Base-by-base conservation (phyloP, 2,113 vertebrate genomes). In the Microtus ochrogaster region DNA sequence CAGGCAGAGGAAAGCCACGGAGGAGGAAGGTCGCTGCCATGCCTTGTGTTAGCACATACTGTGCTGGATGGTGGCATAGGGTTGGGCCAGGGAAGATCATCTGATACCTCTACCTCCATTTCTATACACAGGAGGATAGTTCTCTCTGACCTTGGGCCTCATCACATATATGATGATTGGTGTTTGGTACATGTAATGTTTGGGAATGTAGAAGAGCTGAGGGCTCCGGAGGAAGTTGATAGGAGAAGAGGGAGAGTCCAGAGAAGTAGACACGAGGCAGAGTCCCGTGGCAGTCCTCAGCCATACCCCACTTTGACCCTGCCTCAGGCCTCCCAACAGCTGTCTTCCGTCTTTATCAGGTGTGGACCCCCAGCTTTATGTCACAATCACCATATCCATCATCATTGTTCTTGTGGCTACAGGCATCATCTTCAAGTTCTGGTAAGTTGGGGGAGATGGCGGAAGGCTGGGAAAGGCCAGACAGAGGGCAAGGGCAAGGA, bases 361-460 rank as follows among this genome's bases (percentile, higher is more conserved):
- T 92, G 99, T 99, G 94, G 99, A 99, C 84, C 99, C 99, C 41
- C 99, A 99, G 94, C 97, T 99, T 13, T 99, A 99, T 0, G 99
- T 99, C 70, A 99, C 99, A 28, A 98, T 99, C 84, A 99, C 98
- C 65, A 99, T 99, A 97, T 99, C 99, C 58, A 98, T 99, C 96
- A 98, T 99, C 96, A 99, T 99, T 3, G 98, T 99, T 61, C 97
- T 99, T 0, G 98, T 99, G 10, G 99, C 99, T 58, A 98, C 98
- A 0, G 98, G 98, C 90, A 99, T 99, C 95, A 99, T 99, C 97
- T 98, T 99, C 98, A 99, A 99, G 96, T 99, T 99, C 96, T 99
- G 99, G 99, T 99, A 97, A 98, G 98, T 36, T 44, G 30, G 44
- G 55, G 49, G 73, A 36, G 33, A 41, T 10, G 58, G 44, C 30